Conservation (phyloP, 2,797 vertebrate genomes). For the Siniperca undulata region DNA sequence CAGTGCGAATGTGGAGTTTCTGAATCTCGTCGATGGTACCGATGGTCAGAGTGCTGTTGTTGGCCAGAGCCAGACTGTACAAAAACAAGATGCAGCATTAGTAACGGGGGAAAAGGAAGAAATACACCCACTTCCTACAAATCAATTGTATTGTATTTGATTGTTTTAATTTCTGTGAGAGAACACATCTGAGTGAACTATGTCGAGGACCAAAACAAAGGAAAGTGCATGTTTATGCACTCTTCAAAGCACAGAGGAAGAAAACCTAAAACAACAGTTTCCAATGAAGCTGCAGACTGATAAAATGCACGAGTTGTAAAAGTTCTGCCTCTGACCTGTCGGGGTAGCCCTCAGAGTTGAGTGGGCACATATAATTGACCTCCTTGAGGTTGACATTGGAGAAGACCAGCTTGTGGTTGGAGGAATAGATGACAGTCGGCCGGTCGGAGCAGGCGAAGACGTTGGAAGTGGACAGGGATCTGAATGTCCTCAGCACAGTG, state of each 20-base stretch:
- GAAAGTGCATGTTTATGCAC: background rate
- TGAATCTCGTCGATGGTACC: constrained; percentile 99
- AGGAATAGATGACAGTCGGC: constrained; percentile 99
- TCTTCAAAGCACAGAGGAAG: constrained; percentile 7
- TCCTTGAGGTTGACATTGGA: constrained; percentile 99
- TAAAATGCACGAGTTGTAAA: background rate
- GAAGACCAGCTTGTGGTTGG: constrained; percentile 99
- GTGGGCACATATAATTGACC: constrained; percentile 99
- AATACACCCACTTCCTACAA: background rate
- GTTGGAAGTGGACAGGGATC: constrained; percentile 97
- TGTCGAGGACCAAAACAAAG: constrained; percentile 20
- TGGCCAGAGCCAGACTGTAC: constrained; percentile 93
- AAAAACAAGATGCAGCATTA: constrained; percentile 14
- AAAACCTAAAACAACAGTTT: background rate
- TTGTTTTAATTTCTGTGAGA: constrained; percentile 22
- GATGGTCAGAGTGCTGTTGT: constrained; percentile 98
- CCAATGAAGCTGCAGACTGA: background rate
- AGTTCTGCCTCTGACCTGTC: constrained; percentile 88
- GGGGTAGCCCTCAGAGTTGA: constrained; percentile 98
- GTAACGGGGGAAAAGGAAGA: background rate
- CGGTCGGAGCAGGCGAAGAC: constrained; percentile 99
- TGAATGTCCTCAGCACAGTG: constrained; percentile 96
- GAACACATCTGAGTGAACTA: background rate
- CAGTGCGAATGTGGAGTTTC: constrained; percentile 98
- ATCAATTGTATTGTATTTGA: background rate